Evolutionary conservation across 1,140 invertebrate genomes (phyloP), one percentile per base, ranked within the genome.

Genomic region (Pteromalus puparum): DNA sequence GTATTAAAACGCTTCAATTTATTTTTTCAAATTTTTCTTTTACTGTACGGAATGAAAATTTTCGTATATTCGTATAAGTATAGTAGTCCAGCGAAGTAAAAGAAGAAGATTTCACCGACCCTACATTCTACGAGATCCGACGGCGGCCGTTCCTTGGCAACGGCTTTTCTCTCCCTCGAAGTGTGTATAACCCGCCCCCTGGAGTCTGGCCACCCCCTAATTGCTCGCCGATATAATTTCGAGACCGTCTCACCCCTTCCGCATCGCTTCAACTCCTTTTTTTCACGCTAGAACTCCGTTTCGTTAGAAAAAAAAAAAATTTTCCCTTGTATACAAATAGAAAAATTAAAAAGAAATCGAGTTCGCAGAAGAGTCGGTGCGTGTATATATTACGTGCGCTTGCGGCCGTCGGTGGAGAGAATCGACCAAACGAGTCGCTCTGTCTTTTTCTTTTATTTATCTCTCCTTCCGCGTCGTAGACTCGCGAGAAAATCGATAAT

Each of bases 371-470:
- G 67, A 12, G 67, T 70, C 5, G 6, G 7, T 70, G 26, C 12
- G 5, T 70, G 3, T n/a, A 15, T n/a, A 15, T 70, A 5, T 28
- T 70, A 28, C 12, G 5, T 70, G 3, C 24, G 26, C 0, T 15
- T 1, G 67, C 67, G 26, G 26, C 67, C 28, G 67, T 15, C 67
- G 67, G 30, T 2, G 18, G 72, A 46, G 26, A 77, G 80, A 79
- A 84, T 72, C 85, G 82, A 84, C 74, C 82, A 83, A 83, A 83
- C 82, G 81, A 77, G 48, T 83, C 28, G 24, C 73, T 67, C 38
- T 76, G 0, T n/a, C 13, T 61, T 15, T 74, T 5, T 67, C 26
- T 53, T 75, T 74, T 42, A 61, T 61, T 61, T 61, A 61, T 67
- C 46, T 48, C 65, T 77, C 53, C 72, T 75, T 74, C 70, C 42